Conservation (phyloP, 2,113 vertebrate species). For the Recurvirostra avosetta region DNA sequence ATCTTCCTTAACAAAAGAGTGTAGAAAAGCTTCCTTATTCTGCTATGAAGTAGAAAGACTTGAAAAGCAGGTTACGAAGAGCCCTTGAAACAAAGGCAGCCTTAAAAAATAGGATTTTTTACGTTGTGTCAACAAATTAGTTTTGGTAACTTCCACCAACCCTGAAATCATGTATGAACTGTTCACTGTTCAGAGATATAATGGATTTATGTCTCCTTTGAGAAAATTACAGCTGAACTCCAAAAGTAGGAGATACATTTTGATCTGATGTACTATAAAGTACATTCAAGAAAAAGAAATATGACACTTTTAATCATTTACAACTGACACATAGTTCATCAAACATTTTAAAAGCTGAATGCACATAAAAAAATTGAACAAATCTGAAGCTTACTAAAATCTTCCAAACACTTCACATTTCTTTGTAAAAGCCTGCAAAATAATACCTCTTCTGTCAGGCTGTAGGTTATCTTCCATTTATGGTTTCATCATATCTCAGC, state of each 20-base stretch:
- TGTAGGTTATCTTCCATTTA: neutral
- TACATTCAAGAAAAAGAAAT: neutral
- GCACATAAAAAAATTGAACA: neutral
- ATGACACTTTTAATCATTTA: neutral
- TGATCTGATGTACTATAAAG: neutral
- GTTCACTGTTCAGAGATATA: neutral
- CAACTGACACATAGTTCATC: neutral
- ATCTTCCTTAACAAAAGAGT: neutral
- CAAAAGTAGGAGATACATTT: neutral
- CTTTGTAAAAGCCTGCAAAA: neutral
- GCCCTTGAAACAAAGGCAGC: neutral
- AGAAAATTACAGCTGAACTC: neutral
- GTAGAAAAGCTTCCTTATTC: neutral
- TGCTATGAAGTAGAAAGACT: neutral
- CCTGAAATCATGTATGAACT: neutral
- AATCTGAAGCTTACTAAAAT: neutral
- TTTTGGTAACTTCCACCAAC: neutral
- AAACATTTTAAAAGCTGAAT: neutral
- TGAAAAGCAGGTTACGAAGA: neutral
- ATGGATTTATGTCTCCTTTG: neutral
- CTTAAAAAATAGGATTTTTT: neutral
- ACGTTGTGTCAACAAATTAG: neutral
- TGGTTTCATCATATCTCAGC: neutral
- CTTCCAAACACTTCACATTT: neutral
- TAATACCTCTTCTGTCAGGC: neutral